phyloP scores from a whole-genome alignment of 2,888 invertebrate genomes.

The Calliphora vomitoria region DNA sequence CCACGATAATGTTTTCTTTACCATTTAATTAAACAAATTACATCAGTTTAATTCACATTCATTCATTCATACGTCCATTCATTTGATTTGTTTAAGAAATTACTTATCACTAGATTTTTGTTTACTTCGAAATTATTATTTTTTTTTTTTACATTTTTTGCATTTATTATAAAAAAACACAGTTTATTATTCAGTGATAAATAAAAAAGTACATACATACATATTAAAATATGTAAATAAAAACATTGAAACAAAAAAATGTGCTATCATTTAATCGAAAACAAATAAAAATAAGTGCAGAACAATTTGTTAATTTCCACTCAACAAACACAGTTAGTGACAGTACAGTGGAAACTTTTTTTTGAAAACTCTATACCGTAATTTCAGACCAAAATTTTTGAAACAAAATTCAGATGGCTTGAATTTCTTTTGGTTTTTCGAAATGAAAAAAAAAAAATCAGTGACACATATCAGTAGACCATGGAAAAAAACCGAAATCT shows the following conservation, averaged over 20 bases:
- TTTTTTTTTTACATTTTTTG: not conserved
- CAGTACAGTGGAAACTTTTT: no score
- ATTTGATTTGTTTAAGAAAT: not conserved
- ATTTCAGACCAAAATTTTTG: no score
- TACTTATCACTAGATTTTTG: not conserved
- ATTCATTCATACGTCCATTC: not conserved
- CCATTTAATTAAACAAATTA: slow-evolving; percentile 6
- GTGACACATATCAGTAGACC: no score
- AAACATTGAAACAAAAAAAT: not conserved
- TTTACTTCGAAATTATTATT: not conserved
- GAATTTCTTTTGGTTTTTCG: no score
- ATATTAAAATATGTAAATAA: not conserved
- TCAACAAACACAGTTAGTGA: no score
- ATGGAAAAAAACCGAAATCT: no score
- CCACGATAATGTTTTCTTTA: not conserved
- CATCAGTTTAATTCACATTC: slow-evolving; percentile 13
- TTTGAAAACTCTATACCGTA: no score
- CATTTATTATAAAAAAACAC: slow-evolving; percentile 3
- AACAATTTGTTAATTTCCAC: no score
- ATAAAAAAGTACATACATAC: not conserved
- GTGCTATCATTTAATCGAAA: no score
- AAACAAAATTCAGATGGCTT: no score
- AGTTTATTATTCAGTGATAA: not conserved
- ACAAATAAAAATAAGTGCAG: no score
- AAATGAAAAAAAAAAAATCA: no score